These are phyloP conservation scores for Hemiprocne comata DNA, from an alignment of 2,113 vertebrate genomes.

Conservation along the genomic window DNA sequence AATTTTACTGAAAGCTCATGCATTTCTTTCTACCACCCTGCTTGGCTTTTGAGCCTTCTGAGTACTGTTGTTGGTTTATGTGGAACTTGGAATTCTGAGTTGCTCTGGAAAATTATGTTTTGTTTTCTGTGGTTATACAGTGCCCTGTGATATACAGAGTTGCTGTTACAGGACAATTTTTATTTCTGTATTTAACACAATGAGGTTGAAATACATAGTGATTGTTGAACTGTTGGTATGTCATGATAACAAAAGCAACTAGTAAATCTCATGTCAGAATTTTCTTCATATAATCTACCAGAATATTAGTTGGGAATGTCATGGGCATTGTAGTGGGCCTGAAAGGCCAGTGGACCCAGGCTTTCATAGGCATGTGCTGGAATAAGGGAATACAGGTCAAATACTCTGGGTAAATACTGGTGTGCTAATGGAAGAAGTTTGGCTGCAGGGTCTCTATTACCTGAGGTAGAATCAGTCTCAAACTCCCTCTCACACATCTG, in stretches of 20 bases:
- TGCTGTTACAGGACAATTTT: background rate
- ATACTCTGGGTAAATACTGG: background rate
- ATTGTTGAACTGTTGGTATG: background rate
- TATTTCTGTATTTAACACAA: background rate
- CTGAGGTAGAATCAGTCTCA: background rate
- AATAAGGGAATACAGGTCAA: background rate
- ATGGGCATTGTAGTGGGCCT: background rate
- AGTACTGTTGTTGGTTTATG: background rate
- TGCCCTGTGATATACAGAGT: background rate
- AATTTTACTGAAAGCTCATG: background rate
- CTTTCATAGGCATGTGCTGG: background rate
- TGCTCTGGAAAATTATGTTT: background rate
- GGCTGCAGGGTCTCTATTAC: background rate
- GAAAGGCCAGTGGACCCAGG: background rate
- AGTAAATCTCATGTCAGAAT: background rate
- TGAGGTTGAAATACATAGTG: background rate
- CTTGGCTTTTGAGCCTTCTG: background rate
- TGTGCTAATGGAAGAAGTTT: background rate
- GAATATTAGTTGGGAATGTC: background rate
- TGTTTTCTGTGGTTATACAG: background rate
- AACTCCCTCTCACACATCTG: background rate
- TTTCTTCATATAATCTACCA: background rate
- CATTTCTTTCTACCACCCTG: background rate
- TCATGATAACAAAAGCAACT: background rate
- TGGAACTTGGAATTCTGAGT: background rate